phyloP scores from a whole-genome alignment of 1,140 invertebrate species.

The Lethrus apterus region DNA sequence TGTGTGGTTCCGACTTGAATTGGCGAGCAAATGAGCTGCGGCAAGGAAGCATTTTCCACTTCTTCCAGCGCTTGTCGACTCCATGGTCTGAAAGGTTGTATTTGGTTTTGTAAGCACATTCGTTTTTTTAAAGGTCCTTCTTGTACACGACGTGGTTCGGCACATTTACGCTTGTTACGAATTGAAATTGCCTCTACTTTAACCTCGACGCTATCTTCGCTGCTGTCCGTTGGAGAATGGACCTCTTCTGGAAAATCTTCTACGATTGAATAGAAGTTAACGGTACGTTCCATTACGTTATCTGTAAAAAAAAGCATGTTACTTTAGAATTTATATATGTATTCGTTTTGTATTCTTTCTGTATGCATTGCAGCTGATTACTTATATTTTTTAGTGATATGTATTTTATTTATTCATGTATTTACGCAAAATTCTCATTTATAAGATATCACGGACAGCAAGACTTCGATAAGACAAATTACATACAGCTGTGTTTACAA shows the following conservation, averaged over 20 bases:
- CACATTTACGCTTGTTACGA: slow-evolving; percentile 56
- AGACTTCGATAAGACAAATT: too few species aligned
- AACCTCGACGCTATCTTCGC: slow-evolving; percentile 68
- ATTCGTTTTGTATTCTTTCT: too few species aligned
- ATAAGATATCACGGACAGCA: too few species aligned
- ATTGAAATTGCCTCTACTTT: slow-evolving; percentile 55
- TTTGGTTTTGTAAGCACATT: slow-evolving; percentile 41
- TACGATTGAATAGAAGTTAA: not conserved
- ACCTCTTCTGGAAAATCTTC: slow-evolving; percentile 19
- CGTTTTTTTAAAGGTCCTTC: slow-evolving; percentile 60
- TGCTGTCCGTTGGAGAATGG: slow-evolving; percentile 48
- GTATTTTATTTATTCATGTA: too few species aligned
- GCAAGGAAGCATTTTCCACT: slow-evolving; percentile 27
- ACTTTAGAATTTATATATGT: too few species aligned
- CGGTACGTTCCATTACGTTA: slow-evolving; percentile 4
- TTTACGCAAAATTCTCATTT: too few species aligned
- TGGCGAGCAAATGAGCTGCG: not conserved
- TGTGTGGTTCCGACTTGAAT: not conserved
- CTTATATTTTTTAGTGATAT: too few species aligned
- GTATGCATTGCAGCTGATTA: too few species aligned
- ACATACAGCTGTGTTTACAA: too few species aligned
- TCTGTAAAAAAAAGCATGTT: too few species aligned
- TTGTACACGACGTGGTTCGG: slow-evolving; percentile 54
- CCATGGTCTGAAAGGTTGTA: slow-evolving; percentile 51
- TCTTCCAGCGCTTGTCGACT: slow-evolving; percentile 29